Evolutionary conservation across 2,888 invertebrate species (phyloP).

Genomic region (Drosophila atroscutellata): DNA sequence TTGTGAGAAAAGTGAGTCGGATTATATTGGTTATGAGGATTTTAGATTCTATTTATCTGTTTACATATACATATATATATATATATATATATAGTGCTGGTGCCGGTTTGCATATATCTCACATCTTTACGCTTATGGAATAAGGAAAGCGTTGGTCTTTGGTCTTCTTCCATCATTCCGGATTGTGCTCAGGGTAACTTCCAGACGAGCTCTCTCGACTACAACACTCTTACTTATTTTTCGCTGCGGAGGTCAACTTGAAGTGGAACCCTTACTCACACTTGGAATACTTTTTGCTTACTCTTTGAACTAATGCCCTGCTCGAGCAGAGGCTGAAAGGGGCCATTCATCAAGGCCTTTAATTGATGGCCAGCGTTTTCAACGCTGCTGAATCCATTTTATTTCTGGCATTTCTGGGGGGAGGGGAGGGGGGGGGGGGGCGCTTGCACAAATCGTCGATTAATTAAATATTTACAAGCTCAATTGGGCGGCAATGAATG

Average conservation of each 20-base stretch:
- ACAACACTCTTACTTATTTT: background rate
- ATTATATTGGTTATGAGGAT: background rate
- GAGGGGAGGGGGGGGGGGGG: constrained; percentile 36
- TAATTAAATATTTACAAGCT: constrained; percentile 80
- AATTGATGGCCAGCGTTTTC: constrained; percentile 62
- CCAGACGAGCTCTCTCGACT: background rate
- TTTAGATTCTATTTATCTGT: background rate
- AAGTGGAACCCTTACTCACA: background rate
- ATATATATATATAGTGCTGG: background rate
- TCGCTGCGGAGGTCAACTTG: background rate
- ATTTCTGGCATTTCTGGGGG: constrained; percentile 36
- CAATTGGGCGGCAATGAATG: constrained; percentile 76
- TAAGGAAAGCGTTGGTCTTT: background rate
- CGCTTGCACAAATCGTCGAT: constrained; percentile 64
- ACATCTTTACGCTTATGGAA: background rate
- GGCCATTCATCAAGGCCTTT: constrained; percentile 57
- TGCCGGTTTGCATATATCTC: background rate
- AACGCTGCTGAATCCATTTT: constrained; percentile 24
- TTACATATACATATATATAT: background rate
- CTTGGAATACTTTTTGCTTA: background rate
- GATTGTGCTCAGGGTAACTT: background rate
- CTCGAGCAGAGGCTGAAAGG: constrained; percentile 1
- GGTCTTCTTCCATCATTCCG: background rate
- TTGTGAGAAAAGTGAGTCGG: background rate
- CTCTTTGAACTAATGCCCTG: constrained; percentile 1